A percentile compares a stretch with the other conserved stretches of the same genome.
phyloP scores from a whole-genome alignment of 2,888 invertebrate genomes.

The Calameuta idolon region DNA sequence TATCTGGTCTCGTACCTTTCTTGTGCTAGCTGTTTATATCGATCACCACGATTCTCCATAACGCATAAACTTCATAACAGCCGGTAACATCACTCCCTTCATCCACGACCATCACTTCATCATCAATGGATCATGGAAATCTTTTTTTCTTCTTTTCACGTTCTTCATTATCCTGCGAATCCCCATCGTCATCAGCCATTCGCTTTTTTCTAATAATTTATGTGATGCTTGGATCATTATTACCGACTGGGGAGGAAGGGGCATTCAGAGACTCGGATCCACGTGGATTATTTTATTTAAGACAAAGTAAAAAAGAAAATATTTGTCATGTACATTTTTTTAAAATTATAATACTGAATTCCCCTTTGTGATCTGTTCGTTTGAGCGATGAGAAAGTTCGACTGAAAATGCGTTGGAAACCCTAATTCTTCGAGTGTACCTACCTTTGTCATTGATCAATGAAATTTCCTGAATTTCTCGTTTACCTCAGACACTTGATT shows the following conservation, averaged over 20 bases:
- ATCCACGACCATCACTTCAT: not conserved
- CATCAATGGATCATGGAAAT: conserved; percentile 34
- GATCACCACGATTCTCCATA: conserved; percentile 43
- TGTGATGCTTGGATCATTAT: conserved; percentile 39
- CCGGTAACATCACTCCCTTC: conserved; percentile 12
- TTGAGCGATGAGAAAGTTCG: conserved; percentile 8
- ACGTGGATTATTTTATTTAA: not conserved
- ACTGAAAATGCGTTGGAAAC: conserved; percentile 23
- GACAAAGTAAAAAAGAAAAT: too few relatives aligned
- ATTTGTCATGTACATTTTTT: not conserved
- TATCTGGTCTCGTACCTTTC: conserved; percentile 44
- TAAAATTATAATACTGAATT: conserved; percentile 22
- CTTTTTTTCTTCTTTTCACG: conserved; percentile 30
- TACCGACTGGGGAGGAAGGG: conserved; percentile 22
- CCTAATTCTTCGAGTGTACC: not conserved
- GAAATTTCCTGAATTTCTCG: not conserved
- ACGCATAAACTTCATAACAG: conserved; percentile 41
- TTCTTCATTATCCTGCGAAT: conserved; percentile 33
- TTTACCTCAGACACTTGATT: not conserved
- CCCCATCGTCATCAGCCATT: conserved; percentile 38
- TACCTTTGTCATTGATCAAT: not conserved
- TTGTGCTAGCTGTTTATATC: conserved; percentile 37
- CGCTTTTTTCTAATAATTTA: conserved; percentile 53
- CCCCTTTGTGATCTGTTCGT: conserved; percentile 19
- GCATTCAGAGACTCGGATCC: conserved; percentile 21